Evolutionary conservation across 2,797 vertebrate species (phyloP), one percentile per base, ranked within the genome.

Genomic region (Nyctalus aviator): DNA sequence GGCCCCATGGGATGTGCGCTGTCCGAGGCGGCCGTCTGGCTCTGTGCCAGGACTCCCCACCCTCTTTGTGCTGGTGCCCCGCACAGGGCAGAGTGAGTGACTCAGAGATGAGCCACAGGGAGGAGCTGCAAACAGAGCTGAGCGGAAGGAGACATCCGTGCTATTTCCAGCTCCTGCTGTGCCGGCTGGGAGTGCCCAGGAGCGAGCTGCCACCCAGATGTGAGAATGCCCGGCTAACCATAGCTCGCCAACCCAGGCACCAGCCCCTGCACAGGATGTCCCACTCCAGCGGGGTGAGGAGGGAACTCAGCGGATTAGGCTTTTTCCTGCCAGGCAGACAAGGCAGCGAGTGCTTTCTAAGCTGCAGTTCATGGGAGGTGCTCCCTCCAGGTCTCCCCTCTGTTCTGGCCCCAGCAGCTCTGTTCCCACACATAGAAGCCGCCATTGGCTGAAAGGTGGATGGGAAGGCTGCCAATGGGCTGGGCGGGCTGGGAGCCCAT

Each of bases 51-150:
- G 2, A 71, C 46, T 55, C 20, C 44, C 21, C 15, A 6, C 4
- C 6, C 3, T 0, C 15, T 9, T 59, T 4, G 1, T 7, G 10
- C 7, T 14, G 14, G 4, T 14, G 4, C 37, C 15, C 37, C 32
- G 62, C n/a, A 62, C 64, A 23, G 62, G 66, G 50, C 71, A 59
- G 18, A 78, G 27, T 15, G 53, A 44, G 8, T 88, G 66, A 35
- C 37, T 73, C 77, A 20, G 0, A 32, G 0, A 2, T 25, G 55
- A 82, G 66, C 32, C 18, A 2, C 2, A 0, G 0, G 0, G 27
- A 30, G 73, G 35, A 55, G 10, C 32, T 79, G 53, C 15, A 2
- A n/a, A 27, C 66, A 48, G 66, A 84, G 46, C 21, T 12, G 64
- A 37, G 41, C 11, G 10, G 10, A 32, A 46, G 64, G n/a, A 8